A percentile compares a stretch with the other conserved stretches of the same genome.
phyloP scores from a whole-genome alignment of 2,113 vertebrate genomes.

The Andinoacara biseriatus region DNA sequence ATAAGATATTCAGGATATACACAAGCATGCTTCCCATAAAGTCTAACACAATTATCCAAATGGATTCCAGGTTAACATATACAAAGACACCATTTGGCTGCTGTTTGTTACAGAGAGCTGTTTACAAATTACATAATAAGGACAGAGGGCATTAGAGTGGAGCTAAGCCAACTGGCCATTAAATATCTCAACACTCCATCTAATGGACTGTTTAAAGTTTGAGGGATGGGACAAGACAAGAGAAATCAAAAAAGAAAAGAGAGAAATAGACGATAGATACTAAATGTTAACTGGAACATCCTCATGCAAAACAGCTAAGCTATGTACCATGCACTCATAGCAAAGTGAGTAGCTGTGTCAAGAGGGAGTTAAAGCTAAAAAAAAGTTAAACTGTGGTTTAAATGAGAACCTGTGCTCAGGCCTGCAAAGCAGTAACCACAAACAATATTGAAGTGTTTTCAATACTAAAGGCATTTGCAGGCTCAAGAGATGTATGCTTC shows the following conservation, averaged over 20 bases:
- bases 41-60: slow-evolving; percentile 54
- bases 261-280: slow-evolving; percentile 21
- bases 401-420: background rate
- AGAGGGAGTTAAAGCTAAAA: background rate
- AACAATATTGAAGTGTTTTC: background rate
- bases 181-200: slow-evolving; percentile 45
- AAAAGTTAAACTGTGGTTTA: background rate
- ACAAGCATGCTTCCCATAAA: slow-evolving; percentile 29
- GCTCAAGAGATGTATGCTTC: background rate
- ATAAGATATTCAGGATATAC: background rate
- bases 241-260: slow-evolving; percentile 19
- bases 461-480: background rate
- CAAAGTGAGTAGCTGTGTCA: background rate
- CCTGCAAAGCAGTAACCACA: background rate
- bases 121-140: slow-evolving; percentile 65
- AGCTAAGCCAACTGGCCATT: slow-evolving; percentile 48
- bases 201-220: slow-evolving; percentile 37
- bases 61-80: slow-evolving; percentile 1
- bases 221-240: slow-evolving; percentile 2
- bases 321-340: background rate
- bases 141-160: slow-evolving; percentile 59
- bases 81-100: slow-evolving; percentile 37
- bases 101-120: slow-evolving; percentile 34
- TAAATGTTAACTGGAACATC: slow-evolving; percentile 5
- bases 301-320: background rate